A percentile compares a stretch with the other conserved stretches of the same genome.
Conservation (phyloP, 2,888 invertebrate genomes). For the Lycophotia porphyrea region DNA sequence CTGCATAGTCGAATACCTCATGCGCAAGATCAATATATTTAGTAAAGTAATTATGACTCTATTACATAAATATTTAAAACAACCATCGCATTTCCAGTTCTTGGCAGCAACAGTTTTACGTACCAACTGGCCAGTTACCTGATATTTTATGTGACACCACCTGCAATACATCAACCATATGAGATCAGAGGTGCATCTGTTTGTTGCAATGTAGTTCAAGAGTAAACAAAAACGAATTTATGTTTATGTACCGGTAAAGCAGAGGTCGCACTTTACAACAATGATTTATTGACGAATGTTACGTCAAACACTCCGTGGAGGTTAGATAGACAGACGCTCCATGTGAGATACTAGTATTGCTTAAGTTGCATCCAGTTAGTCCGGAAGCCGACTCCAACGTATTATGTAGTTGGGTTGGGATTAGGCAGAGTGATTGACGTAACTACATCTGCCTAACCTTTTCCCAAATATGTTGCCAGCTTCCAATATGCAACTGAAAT, state of each 20-base stretch:
- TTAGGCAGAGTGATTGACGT: neutral
- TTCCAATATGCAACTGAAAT: neutral
- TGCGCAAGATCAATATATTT: neutral
- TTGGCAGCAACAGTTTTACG: conserved; percentile 50
- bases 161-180: conserved; percentile 38
- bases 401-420: neutral
- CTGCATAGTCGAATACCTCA: neutral
- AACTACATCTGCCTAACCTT: neutral
- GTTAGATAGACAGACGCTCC: neutral
- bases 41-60: neutral
- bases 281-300: neutral
- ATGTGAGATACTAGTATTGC: neutral
- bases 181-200: conserved; percentile 25
- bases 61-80: neutral
- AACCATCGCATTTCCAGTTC: conserved; percentile 21
- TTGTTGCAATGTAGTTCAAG: conserved; percentile 28
- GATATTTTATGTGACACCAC: conserved; percentile 52
- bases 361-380: neutral
- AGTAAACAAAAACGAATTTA: conserved; percentile 6
- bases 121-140: conserved; percentile 14
- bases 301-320: neutral
- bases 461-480: neutral
- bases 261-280: neutral
- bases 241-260: neutral
- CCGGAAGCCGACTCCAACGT: neutral